Percentiles rank a stretch among this genome's conserved stretches.
Evolutionary conservation across 2,113 vertebrate species (phyloP).

Genomic region (Gymnogyps californianus): DNA sequence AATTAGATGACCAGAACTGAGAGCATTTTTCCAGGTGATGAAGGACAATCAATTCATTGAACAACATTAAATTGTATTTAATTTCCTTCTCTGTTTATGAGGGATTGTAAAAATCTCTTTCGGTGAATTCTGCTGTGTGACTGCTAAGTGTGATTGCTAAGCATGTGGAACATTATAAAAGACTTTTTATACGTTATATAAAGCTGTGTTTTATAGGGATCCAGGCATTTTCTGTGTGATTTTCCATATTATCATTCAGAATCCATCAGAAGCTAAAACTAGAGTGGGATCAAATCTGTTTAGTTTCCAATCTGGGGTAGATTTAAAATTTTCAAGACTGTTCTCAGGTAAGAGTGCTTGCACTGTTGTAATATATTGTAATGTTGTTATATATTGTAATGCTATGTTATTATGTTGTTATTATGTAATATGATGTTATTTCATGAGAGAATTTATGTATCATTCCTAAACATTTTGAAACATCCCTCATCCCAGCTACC

Average conservation of each 20-base stretch:
- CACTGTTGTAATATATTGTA: neutral
- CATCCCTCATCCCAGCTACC: neutral
- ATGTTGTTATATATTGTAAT: neutral
- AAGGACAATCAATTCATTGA: neutral
- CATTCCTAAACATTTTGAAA: neutral
- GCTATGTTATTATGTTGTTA: no score
- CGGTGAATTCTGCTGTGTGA: neutral
- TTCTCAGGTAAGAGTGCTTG: neutral
- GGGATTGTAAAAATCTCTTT: neutral
- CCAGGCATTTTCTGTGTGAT: neutral
- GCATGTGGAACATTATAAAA: neutral
- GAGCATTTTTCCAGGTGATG: neutral
- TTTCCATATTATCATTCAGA: neutral
- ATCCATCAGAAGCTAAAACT: neutral
- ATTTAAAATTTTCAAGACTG: neutral
- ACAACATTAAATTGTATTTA: neutral
- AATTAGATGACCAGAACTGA: neutral
- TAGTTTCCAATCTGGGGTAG: neutral
- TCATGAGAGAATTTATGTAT: neutral
- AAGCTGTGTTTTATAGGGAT: neutral
- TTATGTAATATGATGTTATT: neutral
- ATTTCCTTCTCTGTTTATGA: constrained; percentile 11
- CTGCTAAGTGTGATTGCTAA: neutral
- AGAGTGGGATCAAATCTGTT: neutral
- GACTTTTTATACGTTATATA: neutral